These are phyloP conservation scores for Thecophora atra DNA, from an alignment of 2,888 invertebrate genomes.

Conservation along the genomic window DNA sequence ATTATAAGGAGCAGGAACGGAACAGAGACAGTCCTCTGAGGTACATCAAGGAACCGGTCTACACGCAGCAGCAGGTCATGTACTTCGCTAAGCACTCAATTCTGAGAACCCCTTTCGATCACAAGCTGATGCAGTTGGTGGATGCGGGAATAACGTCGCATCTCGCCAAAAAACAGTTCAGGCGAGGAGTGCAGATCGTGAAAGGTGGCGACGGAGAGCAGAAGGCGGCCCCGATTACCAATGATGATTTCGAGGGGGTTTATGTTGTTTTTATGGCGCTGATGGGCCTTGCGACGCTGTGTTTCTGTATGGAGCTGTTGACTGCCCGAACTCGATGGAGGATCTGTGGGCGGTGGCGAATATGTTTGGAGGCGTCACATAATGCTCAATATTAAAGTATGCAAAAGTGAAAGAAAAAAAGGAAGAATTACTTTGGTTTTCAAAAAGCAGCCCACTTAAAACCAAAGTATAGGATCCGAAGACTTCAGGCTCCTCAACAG, in stretches of 20 bases:
- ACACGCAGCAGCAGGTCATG: constrained; percentile 49
- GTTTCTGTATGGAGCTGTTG: constrained; percentile 14
- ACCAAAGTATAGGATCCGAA: too few relatives aligned
- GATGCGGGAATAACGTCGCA: constrained; percentile 46
- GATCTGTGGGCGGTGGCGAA: neutral
- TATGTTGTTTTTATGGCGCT: constrained; percentile 30
- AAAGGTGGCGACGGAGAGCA: neutral
- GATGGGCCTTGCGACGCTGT: constrained; percentile 13
- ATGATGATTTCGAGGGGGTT: constrained; percentile 10
- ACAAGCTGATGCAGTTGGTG: constrained; percentile 48
- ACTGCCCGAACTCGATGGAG: constrained; percentile 2
- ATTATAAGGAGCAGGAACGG: constrained; percentile 45
- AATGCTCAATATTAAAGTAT: neutral
- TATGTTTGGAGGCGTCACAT: constrained; percentile 20
- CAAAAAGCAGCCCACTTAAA: constrained; percentile 14
- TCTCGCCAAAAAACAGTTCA: constrained; percentile 18
- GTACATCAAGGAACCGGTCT: constrained; percentile 50
- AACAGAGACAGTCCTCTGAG: constrained; percentile 44
- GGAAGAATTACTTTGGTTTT: constrained; percentile 20
- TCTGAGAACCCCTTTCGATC: constrained; percentile 46
- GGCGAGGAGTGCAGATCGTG: neutral
- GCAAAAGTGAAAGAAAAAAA: neutral
- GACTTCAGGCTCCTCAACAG: too few relatives aligned
- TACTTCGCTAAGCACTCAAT: constrained; percentile 51
- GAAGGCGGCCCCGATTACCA: constrained; percentile 11